phyloP scores from a whole-genome alignment of 2,888 invertebrate species.

The Eupithecia dodoneata region DNA sequence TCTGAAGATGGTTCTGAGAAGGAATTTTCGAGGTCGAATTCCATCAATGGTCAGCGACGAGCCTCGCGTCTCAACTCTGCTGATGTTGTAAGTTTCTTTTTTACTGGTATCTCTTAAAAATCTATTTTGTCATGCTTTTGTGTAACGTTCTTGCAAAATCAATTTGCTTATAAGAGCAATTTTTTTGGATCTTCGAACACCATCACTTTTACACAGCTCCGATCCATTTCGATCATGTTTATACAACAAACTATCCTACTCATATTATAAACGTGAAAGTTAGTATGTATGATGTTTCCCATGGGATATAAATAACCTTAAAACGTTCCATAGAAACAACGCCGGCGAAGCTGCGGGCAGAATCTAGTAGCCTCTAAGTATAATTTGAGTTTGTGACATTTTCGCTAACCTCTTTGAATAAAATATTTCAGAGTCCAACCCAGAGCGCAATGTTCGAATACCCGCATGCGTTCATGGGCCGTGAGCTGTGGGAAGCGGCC shows the following conservation, averaged over 20 bases:
- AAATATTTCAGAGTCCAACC: slow-evolving; percentile 53
- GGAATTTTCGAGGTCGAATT: slow-evolving; percentile 62
- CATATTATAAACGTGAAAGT: no score
- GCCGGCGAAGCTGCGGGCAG: no score
- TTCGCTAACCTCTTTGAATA: not conserved
- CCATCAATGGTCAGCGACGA: slow-evolving; percentile 69
- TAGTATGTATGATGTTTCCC: no score
- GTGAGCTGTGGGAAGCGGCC: slow-evolving; percentile 85
- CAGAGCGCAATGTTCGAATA: slow-evolving; percentile 72
- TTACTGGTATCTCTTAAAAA: not conserved
- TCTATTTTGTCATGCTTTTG: not conserved
- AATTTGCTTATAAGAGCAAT: not conserved
- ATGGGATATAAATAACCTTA: no score
- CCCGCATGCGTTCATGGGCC: slow-evolving; percentile 70
- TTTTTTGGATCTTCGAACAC: not conserved
- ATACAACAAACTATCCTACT: not conserved
- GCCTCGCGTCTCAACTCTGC: slow-evolving; percentile 69
- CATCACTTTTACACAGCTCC: not conserved
- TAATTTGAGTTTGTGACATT: not conserved
- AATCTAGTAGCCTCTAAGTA: no score
- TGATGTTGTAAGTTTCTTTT: slow-evolving; percentile 66
- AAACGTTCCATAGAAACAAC: no score
- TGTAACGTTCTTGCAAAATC: not conserved
- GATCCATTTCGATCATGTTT: not conserved
- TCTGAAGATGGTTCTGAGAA: slow-evolving; percentile 72